Evolutionary conservation across 2,113 vertebrate species (phyloP).

Genomic region (Catharus minimus): DNA sequence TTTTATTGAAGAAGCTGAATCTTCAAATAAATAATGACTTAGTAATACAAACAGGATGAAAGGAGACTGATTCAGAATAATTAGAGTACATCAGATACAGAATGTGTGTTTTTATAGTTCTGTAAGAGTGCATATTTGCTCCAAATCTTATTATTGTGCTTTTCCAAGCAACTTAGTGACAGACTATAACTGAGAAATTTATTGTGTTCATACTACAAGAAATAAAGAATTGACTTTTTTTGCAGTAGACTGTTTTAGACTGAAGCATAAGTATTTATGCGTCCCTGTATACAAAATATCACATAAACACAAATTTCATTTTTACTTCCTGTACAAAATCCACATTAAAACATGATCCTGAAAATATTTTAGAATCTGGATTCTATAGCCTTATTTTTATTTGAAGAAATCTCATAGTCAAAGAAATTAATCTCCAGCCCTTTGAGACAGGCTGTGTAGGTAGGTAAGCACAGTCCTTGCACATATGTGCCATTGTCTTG

Average conservation of each 20-base stretch:
- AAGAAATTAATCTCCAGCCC: background rate
- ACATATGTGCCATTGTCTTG: background rate
- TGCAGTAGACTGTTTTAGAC: background rate
- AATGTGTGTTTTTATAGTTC: background rate
- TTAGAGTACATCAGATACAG: background rate
- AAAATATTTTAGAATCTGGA: background rate
- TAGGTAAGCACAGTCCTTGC: background rate
- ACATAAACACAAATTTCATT: background rate
- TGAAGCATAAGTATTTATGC: background rate
- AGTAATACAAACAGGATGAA: background rate
- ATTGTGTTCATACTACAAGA: background rate
- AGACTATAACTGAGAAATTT: background rate
- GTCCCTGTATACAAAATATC: background rate
- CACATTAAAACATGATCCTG: background rate
- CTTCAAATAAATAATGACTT: background rate
- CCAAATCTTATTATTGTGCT: background rate
- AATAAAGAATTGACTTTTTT: conserved; percentile 1
- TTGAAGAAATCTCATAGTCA: background rate
- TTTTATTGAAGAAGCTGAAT: background rate
- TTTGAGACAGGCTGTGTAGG: background rate
- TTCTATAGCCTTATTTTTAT: background rate
- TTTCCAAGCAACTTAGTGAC: background rate
- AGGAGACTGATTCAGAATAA: background rate
- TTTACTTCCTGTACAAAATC: background rate
- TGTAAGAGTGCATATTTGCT: background rate